A percentile compares a stretch with the other conserved stretches of the same genome.
phyloP scores from a whole-genome alignment of 2,797 vertebrate genomes.

The Gobio occitaniae region DNA sequence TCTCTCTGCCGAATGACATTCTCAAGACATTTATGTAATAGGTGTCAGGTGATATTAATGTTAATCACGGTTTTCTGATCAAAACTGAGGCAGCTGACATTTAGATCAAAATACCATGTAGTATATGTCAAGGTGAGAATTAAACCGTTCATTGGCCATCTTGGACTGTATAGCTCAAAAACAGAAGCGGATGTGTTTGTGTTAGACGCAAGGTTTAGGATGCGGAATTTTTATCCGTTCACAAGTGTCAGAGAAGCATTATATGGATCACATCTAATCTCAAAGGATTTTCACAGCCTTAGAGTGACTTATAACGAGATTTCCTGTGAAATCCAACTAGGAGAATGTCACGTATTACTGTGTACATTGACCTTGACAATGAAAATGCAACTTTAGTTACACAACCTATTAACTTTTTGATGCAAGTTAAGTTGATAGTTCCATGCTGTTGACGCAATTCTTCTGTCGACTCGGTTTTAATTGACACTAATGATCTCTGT shows the following conservation, averaged over 20 bases:
- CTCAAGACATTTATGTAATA: conserved; percentile 66
- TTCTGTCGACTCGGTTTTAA: conserved; percentile 38
- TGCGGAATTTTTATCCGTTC: background rate
- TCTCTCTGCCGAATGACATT: conserved; percentile 68
- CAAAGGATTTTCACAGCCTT: background rate
- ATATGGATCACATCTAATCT: conserved; percentile 31
- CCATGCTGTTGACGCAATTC: background rate
- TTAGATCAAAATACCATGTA: conserved; percentile 78
- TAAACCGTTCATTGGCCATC: conserved; percentile 51
- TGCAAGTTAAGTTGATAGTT: background rate
- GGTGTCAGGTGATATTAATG: conserved; percentile 63
- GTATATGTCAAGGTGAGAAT: conserved; percentile 68
- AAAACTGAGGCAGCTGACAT: conserved; percentile 73
- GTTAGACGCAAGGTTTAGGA: background rate
- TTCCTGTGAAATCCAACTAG: conserved; percentile 12
- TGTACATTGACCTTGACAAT: background rate
- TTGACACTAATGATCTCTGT: conserved; percentile 42
- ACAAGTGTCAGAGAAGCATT: conserved; percentile 40
- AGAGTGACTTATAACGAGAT: conserved; percentile 17
- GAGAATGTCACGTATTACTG: background rate
- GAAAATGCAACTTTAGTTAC: background rate
- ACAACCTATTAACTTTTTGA: background rate
- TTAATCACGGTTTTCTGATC: conserved; percentile 67
- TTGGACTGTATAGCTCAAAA: conserved; percentile 4
- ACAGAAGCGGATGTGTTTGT: background rate